Evolutionary conservation across 2,113 vertebrate species (phyloP), one percentile per base, ranked within the genome.

Genomic region (Ammodytes dubius): DNA sequence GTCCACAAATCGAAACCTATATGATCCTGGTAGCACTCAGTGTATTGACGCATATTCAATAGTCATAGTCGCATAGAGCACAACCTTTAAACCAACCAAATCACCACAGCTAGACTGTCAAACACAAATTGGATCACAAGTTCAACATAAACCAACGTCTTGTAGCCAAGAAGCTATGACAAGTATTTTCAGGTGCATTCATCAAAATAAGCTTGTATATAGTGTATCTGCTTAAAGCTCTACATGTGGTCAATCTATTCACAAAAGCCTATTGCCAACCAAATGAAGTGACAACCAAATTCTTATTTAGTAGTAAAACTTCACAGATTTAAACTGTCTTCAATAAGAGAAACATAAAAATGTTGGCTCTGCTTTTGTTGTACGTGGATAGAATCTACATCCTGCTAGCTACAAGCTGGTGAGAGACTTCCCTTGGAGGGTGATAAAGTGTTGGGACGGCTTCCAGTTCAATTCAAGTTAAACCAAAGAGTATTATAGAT

Each of bases 291-390:
- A 81, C 53, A 75, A 65, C 42, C 54, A 69, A 58, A 67, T 76
- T 68, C 50, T 54, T 40, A 73, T 61, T 66, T 56, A 67, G 69
- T 42, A 43, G 52, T 81, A 70, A 77, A 80, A 87, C 61, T 46
- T 66, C 0, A 37, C 45, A 63, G 63, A 84, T 87, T 84, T 74
- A 70, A 70, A 52, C 12, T 53, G 46, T 60, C 46, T 67, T 74
- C 59, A 71, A 70, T 82, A 60, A 35, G 53, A 61, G 35, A 27
- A 60, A 35, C 58, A 71, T 74, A 67, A 75, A 74, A 79, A 79
- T 54, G 19, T 52, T 66, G 43, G 84, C 40, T 45, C 65, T 78
- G 46, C 27, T 54, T 64, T 59, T 63, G 73, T 69, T 56, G 59
- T 75, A 70, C 19, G 4, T 64, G 66, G 13, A n/a, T 56, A 71